Percentiles rank a stretch among this genome's conserved stretches.
Conservation (phyloP, 2,888 invertebrate species). For the Cosmorhoe ocellata region DNA sequence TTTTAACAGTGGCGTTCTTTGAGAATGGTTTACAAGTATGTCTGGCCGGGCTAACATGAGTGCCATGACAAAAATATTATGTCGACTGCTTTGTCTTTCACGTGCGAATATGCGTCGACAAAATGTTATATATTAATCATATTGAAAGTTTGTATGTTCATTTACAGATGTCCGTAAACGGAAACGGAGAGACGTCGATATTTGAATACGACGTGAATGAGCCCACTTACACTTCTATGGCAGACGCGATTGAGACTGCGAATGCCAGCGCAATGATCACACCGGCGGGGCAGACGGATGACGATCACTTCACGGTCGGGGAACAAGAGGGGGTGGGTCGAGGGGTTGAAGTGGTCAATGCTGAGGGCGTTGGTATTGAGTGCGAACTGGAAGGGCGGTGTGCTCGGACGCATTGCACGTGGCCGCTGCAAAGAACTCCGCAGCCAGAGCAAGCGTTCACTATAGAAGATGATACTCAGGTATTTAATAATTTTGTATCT, state of each 20-base stretch:
- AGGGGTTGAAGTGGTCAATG: not conserved
- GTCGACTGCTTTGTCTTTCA: too few species aligned
- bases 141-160: not conserved
- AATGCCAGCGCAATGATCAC: conserved; percentile 14
- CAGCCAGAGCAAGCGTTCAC: conserved; percentile 25
- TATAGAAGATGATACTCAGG: conserved; percentile 56
- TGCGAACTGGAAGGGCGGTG: conserved; percentile 39
- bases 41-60: too few species aligned
- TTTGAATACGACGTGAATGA: not conserved
- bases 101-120: too few species aligned
- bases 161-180: conserved; percentile 17
- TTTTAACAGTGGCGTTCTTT: too few species aligned
- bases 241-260: conserved; percentile 13
- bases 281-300: not conserved
- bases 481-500: too few species aligned
- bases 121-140: too few species aligned
- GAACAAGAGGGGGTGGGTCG: not conserved
- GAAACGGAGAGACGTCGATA: conserved; percentile 4
- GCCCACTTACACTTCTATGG: not conserved
- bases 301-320: conserved; percentile 1
- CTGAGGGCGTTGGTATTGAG: conserved; percentile 3
- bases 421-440: conserved; percentile 57
- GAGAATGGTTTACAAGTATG: too few species aligned
- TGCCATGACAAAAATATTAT: too few species aligned
- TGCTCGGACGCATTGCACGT: conserved; percentile 77